A percentile compares a stretch with the other conserved stretches of the same genome.
Evolutionary conservation across 2,113 vertebrate species (phyloP).

Genomic region (Eudyptes chrysolophus): DNA sequence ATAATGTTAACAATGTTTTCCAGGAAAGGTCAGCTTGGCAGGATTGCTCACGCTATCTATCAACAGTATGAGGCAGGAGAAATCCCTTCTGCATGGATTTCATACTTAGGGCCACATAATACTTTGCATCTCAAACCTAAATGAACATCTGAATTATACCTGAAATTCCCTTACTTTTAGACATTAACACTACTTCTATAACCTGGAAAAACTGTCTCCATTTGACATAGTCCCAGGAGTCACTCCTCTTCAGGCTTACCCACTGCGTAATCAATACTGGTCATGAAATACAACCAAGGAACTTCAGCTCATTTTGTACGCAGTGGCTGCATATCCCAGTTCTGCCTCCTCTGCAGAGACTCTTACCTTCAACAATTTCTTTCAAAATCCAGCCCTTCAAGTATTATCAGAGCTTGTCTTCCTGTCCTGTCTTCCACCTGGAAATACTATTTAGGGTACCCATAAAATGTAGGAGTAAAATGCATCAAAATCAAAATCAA

Average conservation of each 20-base stretch:
- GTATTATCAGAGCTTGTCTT: neutral
- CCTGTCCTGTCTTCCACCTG: neutral
- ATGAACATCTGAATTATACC: neutral
- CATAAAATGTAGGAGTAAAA: neutral
- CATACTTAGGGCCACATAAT: neutral
- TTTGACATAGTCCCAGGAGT: neutral
- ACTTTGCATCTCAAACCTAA: neutral
- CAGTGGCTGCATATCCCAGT: neutral
- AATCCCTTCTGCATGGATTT: neutral
- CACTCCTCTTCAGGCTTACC: neutral
- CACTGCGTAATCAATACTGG: neutral
- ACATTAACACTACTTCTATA: neutral
- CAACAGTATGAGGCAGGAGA: neutral
- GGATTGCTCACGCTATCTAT: neutral
- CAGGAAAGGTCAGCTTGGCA: neutral
- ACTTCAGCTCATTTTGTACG: neutral
- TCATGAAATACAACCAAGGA: neutral
- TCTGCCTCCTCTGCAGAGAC: neutral
- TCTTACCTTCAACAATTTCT: neutral
- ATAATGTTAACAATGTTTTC: neutral
- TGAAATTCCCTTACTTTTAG: neutral
- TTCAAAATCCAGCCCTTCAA: neutral
- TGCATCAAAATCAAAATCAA: neutral
- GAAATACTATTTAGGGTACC: neutral
- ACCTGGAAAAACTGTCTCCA: neutral